Percentiles rank a stretch among this genome's conserved stretches.
These are phyloP conservation scores for Vidua macroura DNA, from an alignment of 2,113 vertebrate genomes.

Conservation along the genomic window DNA sequence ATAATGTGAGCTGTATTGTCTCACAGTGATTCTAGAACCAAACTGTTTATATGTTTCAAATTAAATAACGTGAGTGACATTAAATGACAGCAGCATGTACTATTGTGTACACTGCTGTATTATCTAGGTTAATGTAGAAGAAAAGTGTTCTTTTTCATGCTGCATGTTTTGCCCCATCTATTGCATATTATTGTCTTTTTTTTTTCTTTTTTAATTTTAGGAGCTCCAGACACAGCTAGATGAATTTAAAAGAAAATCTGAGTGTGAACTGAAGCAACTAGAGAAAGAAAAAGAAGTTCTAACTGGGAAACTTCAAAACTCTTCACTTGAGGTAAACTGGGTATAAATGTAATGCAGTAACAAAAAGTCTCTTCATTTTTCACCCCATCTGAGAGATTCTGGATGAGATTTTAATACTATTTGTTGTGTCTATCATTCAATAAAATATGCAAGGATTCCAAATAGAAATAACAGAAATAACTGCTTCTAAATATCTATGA, in stretches of 20 bases:
- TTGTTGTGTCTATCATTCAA: neutral
- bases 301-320: conserved; percentile 78
- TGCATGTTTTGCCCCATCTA: neutral
- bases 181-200: neutral
- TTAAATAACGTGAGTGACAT: neutral
- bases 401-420: neutral
- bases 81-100: neutral
- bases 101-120: neutral
- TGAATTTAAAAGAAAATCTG: conserved; percentile 79
- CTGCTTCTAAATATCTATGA: neutral
- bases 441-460: neutral
- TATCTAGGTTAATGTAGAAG: neutral
- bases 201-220: conserved; percentile 22
- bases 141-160: neutral
- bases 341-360: neutral
- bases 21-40: neutral
- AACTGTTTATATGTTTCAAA: neutral
- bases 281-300: conserved; percentile 83
- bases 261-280: conserved; percentile 75
- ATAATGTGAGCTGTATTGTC: neutral
- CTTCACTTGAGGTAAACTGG: conserved; percentile 79
- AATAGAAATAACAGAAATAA: neutral
- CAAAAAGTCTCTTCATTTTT: neutral
- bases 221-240: conserved; percentile 78
- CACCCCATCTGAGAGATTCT: neutral